These are phyloP conservation scores for Zonitis immaculata DNA, from an alignment of 2,888 invertebrate genomes.

Conservation along the genomic window DNA sequence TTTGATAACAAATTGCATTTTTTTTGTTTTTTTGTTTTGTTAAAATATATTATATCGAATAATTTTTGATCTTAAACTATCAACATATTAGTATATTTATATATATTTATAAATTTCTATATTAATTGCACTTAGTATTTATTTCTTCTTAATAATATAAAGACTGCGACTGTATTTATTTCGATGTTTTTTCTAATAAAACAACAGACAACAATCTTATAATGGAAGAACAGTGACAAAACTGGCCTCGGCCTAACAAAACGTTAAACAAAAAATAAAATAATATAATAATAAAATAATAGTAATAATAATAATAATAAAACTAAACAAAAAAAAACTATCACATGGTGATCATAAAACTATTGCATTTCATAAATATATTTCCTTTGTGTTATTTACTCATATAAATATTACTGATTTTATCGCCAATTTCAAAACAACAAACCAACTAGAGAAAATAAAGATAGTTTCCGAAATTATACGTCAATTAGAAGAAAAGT, in stretches of 20 bases:
- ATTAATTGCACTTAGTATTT: conserved; percentile 48
- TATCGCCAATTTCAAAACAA: conserved; percentile 3
- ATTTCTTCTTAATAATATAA: conserved; percentile 30
- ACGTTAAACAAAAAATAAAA: conserved; percentile 43
- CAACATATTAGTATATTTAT: conserved; percentile 40
- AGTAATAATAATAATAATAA: no score
- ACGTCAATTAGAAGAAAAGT: conserved; percentile 28
- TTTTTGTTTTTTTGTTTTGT: conserved; percentile 25
- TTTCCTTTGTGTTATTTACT: conserved; percentile 23
- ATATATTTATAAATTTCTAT: conserved; percentile 42
- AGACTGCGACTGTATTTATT: conserved; percentile 27
- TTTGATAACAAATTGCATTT: conserved; percentile 33
- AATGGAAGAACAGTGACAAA: conserved; percentile 48
- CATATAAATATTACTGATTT: conserved; percentile 4
- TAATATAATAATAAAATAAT: conserved; percentile 32
- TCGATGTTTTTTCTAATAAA: background rate
- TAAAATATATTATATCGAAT: conserved; percentile 14
- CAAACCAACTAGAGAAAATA: conserved; percentile 15
- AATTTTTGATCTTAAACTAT: conserved; percentile 31
- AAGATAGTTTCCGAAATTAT: conserved; percentile 6
- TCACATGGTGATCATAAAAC: conserved; percentile 40
- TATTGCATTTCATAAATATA: conserved; percentile 28
- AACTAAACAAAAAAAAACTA: conserved; percentile 37
- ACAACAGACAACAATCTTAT: conserved; percentile 32
- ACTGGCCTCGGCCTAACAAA: conserved; percentile 49